Conservation (phyloP, 2,797 vertebrate species). For the Hypotaenidia okinawae region DNA sequence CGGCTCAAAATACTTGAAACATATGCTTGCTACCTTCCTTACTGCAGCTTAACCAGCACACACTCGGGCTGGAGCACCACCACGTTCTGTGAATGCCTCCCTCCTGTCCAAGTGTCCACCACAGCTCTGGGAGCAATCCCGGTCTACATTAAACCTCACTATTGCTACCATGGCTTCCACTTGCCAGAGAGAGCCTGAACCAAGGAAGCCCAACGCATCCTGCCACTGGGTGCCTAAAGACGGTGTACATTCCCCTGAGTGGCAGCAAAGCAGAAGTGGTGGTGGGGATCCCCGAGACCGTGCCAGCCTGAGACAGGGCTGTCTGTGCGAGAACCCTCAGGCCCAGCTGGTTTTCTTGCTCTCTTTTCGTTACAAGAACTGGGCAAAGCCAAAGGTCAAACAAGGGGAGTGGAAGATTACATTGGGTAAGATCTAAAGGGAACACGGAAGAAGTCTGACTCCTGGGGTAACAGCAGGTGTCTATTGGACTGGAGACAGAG, state of each 20-base stretch:
- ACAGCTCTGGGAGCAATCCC: not conserved
- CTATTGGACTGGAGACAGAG: not conserved
- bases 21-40: not conserved
- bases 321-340: not conserved
- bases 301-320: too few relatives aligned
- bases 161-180: fast-evolving
- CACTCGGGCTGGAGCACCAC: not conserved
- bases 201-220: not conserved
- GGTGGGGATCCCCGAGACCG: fast-evolving
- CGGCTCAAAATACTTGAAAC: conserved; percentile 46
- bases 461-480: not conserved
- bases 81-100: not conserved
- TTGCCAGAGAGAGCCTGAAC: not conserved
- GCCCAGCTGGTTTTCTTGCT: not conserved
- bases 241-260: fast-evolving
- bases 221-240: not conserved
- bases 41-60: not conserved
- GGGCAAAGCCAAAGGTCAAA: not conserved
- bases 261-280: not conserved
- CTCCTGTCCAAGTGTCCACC: not conserved
- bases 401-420: not conserved
- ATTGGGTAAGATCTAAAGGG: not conserved
- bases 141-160: not conserved
- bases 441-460: not conserved
- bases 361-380: not conserved